These are phyloP conservation scores for Sipha maydis DNA, from an alignment of 2,888 invertebrate species.

Conservation along the genomic window DNA sequence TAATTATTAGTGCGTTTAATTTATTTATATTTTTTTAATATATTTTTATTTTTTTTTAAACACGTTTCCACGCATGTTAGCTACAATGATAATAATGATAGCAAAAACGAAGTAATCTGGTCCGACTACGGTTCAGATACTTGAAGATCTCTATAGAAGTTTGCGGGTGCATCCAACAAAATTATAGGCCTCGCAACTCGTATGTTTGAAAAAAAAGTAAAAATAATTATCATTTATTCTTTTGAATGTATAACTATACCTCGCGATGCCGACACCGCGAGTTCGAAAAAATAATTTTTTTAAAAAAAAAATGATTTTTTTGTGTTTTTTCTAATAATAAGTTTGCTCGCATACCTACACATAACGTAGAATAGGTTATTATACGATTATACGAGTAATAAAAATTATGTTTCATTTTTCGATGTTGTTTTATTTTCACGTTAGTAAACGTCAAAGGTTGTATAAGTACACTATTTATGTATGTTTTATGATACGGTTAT, in stretches of 20 bases:
- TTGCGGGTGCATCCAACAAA: conserved; percentile 9
- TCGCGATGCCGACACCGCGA: not conserved
- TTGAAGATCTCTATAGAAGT: not conserved
- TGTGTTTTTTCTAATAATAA: not conserved
- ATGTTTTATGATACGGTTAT: not conserved
- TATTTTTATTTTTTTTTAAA: not conserved
- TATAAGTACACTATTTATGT: too few relatives aligned
- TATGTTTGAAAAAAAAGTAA: not conserved
- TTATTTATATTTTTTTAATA: not conserved
- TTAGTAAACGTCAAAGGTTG: not conserved
- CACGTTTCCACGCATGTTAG: conserved; percentile 7
- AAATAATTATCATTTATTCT: conserved; percentile 30
- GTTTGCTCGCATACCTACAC: not conserved
- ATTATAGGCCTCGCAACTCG: conserved; percentile 30
- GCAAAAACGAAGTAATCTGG: conserved; percentile 16
- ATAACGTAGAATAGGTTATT: not conserved
- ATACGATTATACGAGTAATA: not conserved
- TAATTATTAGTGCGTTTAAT: conserved; percentile 9
- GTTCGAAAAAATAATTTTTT: not conserved
- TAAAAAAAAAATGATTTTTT: not conserved
- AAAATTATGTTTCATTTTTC: not conserved
- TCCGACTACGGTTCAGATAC: not conserved
- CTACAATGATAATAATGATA: conserved; percentile 36
- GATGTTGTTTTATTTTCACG: not conserved
- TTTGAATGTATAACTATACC: not conserved